These are phyloP conservation scores for Austrolebias charrua DNA, from an alignment of 2,797 vertebrate species.

Conservation along the genomic window DNA sequence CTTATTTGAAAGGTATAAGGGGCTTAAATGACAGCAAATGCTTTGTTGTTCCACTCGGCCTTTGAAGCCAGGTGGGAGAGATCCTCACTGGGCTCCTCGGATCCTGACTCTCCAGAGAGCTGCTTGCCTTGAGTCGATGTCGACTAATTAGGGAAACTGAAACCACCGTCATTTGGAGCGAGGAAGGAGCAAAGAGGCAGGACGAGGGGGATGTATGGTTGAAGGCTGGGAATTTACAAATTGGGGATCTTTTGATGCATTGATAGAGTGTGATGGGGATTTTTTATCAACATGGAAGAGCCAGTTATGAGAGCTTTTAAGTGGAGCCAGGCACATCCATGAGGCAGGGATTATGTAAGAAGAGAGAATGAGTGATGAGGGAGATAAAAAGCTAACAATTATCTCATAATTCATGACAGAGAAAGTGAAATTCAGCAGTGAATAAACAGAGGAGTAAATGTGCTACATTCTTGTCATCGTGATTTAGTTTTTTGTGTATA, in stretches of 20 bases:
- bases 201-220: slow-evolving; percentile 39
- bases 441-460: slow-evolving; percentile 13
- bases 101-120: slow-evolving; percentile 60
- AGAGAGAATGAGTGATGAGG: slow-evolving; percentile 8
- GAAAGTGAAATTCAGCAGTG: slow-evolving; percentile 14
- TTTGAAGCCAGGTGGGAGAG: slow-evolving; percentile 72
- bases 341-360: slow-evolving; percentile 38
- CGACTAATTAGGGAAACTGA: slow-evolving; percentile 63
- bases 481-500: slow-evolving; percentile 15
- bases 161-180: slow-evolving; percentile 48
- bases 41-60: slow-evolving; percentile 61
- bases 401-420: slow-evolving; percentile 23
- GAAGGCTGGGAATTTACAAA: slow-evolving; percentile 59
- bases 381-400: slow-evolving; percentile 12
- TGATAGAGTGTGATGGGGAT: slow-evolving; percentile 65
- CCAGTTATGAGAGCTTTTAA: slow-evolving; percentile 66
- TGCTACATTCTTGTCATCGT: slow-evolving; percentile 1
- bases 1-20: slow-evolving; percentile 57
- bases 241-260: slow-evolving; percentile 74
- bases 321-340: slow-evolving; percentile 40
- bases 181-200: slow-evolving; percentile 38
- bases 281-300: slow-evolving; percentile 52
- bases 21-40: slow-evolving; percentile 44
- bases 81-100: slow-evolving; percentile 57
- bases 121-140: slow-evolving; percentile 36